Evolutionary conservation across 2,113 vertebrate genomes (phyloP).

Genomic region (Trichomycterus rosablanca): DNA sequence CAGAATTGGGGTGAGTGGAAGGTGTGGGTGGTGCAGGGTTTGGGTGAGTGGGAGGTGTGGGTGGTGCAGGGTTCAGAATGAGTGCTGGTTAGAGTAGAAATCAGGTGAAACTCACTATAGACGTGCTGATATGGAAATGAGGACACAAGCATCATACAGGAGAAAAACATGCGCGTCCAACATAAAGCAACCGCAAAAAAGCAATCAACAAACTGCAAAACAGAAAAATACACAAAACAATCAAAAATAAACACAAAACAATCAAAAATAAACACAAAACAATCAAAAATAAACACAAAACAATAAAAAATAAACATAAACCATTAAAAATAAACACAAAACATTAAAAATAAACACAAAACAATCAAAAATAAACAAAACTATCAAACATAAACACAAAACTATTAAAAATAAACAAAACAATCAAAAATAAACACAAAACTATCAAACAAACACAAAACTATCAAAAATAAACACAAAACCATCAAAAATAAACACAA

Average conservation of each 20-base stretch:
- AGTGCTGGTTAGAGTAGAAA: constrained; percentile 25
- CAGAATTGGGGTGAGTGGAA: too few species aligned
- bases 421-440: too few species aligned
- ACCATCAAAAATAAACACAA: too few species aligned
- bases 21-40: too few species aligned
- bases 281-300: constrained; percentile 2
- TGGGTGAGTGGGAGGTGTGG: neutral
- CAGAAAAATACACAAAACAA: constrained; percentile 7
- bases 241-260: constrained; percentile 3
- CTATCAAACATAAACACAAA: too few species aligned
- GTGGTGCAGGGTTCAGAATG: neutral
- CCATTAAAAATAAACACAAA: neutral
- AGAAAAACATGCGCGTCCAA: constrained; percentile 48
- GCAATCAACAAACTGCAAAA: constrained; percentile 10
- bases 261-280: constrained; percentile 3
- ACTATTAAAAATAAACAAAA: too few species aligned
- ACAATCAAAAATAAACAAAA: too few species aligned
- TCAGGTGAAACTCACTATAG: constrained; percentile 41
- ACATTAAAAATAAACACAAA: neutral
- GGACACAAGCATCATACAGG: constrained; percentile 43
- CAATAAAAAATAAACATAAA: constrained; percentile 1
- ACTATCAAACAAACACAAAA: too few species aligned
- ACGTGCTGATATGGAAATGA: constrained; percentile 43
- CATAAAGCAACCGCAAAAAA: constrained; percentile 50
- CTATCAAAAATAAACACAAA: too few species aligned